These are phyloP conservation scores for Neogale vison DNA, from an alignment of 2,113 vertebrate genomes.

Conservation along the genomic window DNA sequence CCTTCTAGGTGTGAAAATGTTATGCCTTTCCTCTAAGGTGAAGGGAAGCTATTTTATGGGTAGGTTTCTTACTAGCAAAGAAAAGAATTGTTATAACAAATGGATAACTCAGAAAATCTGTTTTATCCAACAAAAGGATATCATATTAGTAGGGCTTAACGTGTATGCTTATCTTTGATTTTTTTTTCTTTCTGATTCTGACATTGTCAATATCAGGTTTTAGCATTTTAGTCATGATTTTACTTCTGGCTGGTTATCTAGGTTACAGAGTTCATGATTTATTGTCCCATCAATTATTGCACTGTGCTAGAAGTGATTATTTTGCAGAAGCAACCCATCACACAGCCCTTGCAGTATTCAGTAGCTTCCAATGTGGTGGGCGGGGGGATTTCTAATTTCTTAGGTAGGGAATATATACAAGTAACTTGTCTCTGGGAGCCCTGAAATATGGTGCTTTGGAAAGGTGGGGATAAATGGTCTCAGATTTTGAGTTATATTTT, in stretches of 20 bases:
- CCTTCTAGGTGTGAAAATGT: not conserved
- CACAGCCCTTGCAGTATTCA: not conserved
- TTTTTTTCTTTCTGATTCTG: not conserved
- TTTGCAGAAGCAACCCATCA: not conserved
- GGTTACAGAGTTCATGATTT: not conserved
- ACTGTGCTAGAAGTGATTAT: not conserved
- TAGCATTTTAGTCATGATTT: slow-evolving; percentile 8
- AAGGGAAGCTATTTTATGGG: not conserved
- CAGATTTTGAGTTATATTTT: slow-evolving; percentile 34
- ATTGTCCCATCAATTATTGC: not conserved
- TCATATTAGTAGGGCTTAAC: not conserved
- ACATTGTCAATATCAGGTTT: not conserved
- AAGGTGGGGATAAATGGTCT: not conserved
- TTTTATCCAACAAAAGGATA: not conserved
- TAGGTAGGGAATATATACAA: slow-evolving; percentile 15
- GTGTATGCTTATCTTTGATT: not conserved
- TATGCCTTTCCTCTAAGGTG: not conserved
- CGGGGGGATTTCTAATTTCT: not conserved
- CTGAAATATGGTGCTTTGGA: not conserved
- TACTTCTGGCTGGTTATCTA: not conserved
- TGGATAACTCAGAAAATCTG: slow-evolving; percentile 2
- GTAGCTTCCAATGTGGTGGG: not conserved
- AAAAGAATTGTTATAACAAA: not conserved
- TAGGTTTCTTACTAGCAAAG: not conserved
- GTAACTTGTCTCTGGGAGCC: not conserved